phyloP scores from a whole-genome alignment of 2,888 invertebrate species.

The Zaprionus bogoriensis region DNA sequence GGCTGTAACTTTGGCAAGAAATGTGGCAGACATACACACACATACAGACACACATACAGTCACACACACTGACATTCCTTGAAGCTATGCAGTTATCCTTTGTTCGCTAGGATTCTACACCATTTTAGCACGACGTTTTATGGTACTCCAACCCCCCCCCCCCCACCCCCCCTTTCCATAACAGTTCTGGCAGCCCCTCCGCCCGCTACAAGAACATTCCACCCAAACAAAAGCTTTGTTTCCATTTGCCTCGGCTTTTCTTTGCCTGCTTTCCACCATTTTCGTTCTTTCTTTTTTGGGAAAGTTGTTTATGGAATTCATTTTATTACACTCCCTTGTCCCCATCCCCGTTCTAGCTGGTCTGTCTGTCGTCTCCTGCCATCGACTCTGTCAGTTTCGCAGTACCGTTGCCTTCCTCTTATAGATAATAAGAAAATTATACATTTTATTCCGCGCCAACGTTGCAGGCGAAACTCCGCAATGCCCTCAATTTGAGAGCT shows the following conservation, averaged over 20 bases:
- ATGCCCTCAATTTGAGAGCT: constrained; percentile 71
- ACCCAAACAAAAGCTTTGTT: constrained; percentile 47
- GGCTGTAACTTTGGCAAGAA: constrained; percentile 53
- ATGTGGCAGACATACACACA: constrained; percentile 29
- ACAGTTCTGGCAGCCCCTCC: no score
- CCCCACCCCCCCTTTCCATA: not conserved
- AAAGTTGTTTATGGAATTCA: constrained; percentile 78
- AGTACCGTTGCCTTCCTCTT: constrained; percentile 58
- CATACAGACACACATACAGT: constrained; percentile 5
- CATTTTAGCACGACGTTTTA: constrained; percentile 61
- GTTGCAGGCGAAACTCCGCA: constrained; percentile 62
- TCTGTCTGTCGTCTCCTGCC: no score
- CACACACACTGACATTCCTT: not conserved
- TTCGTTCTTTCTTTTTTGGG: constrained; percentile 32
- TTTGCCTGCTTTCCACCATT: constrained; percentile 7
- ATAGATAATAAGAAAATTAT: constrained; percentile 78
- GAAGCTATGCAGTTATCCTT: constrained; percentile 64
- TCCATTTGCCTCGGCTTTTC: constrained; percentile 16
- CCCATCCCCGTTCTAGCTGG: constrained; percentile 9
- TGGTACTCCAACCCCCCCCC: constrained; percentile 16
- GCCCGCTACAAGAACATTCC: constrained; percentile 5
- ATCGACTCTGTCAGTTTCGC: constrained; percentile 23
- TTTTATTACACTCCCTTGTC: constrained; percentile 58
- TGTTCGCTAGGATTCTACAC: constrained; percentile 63
- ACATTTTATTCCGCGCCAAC: constrained; percentile 68